Evolutionary conservation across 2,797 vertebrate genomes (phyloP).

Genomic region (Thunnus albacares): DNA sequence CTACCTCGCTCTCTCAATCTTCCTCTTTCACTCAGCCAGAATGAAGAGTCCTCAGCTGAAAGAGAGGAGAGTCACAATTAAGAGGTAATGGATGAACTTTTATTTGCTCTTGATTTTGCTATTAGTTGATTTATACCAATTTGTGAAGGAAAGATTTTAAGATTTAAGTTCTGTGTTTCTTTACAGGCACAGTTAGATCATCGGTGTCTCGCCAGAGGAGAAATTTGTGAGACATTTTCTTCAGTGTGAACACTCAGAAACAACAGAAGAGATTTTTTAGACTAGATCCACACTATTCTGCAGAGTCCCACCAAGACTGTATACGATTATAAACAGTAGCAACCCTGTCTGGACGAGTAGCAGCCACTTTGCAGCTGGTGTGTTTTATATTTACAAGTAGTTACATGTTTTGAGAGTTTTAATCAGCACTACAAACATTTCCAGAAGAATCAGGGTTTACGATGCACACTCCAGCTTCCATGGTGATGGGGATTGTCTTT

Average conservation of each 20-base stretch:
- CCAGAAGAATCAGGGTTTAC: background rate
- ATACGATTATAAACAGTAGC: slow-evolving; percentile 6
- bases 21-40: slow-evolving; percentile 30
- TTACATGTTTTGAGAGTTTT: background rate
- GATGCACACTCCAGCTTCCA: slow-evolving; percentile 87
- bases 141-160: background rate
- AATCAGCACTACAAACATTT: background rate
- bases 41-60: slow-evolving; percentile 40
- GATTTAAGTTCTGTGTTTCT: background rate
- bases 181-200: background rate
- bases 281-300: slow-evolving; percentile 12
- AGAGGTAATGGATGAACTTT: slow-evolving; percentile 44
- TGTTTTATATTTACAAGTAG: background rate
- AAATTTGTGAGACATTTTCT: slow-evolving; percentile 4
- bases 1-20: background rate
- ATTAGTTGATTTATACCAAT: background rate
- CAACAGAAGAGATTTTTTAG: slow-evolving; percentile 20
- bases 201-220: background rate
- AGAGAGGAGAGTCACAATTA: background rate
- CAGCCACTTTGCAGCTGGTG: background rate
- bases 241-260: background rate
- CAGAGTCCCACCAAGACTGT: background rate
- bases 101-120: background rate
- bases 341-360: background rate
- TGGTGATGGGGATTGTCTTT: slow-evolving; percentile 88